Base-by-base conservation (phyloP, 2,113 vertebrate species). In the Murina feae region DNA sequence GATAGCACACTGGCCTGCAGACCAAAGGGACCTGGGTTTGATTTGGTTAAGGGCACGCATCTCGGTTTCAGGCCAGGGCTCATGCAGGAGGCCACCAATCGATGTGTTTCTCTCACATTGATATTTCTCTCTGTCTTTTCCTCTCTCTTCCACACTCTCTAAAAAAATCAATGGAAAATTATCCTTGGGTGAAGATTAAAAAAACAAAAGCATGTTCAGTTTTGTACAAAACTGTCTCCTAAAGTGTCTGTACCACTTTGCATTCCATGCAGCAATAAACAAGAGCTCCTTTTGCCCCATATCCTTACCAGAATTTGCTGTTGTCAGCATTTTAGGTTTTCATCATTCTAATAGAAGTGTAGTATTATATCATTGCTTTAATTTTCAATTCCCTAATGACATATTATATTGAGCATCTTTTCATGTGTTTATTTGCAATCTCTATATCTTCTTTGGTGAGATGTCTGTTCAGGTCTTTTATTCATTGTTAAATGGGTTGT, bases 211-310 rank as follows among this genome's bases (percentile, higher is more conserved):
- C 42, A 63, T 47, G 39, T 49, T 88, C 30, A 21, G 55, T 49
- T 88, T 88, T 76, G 23, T 49, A 65, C 47, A 25, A 60, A 37
- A 65, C 55, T 88, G 42, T 88, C 16, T 76, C 32, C 55, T 28
- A 30, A 63, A 76, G 55, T 21, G n/a, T 25, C 39, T 30, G 42
- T 6, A 37, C 42, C 16, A 65, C 30, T 66, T 21, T 39, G 23
- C 44, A 51, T 37, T 51, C n/a, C 72, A 25, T 6, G 16, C 58
- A 32, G 11, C 58, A 78, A 1, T 32, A 25, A 88, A 51, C 10
- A 23, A 32, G 32, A 76, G 16, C 28, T 63, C 39, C 42, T 51
- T 17, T 65, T 30, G n/a, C 23, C 65, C n/a, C 18, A 49, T 44
- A 51, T 51, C 25, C n/a, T 65, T 11, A 32, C 11, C n/a, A 65